Evolutionary conservation across 2,888 invertebrate species (phyloP).

Genomic region (Catocala fraxini): DNA sequence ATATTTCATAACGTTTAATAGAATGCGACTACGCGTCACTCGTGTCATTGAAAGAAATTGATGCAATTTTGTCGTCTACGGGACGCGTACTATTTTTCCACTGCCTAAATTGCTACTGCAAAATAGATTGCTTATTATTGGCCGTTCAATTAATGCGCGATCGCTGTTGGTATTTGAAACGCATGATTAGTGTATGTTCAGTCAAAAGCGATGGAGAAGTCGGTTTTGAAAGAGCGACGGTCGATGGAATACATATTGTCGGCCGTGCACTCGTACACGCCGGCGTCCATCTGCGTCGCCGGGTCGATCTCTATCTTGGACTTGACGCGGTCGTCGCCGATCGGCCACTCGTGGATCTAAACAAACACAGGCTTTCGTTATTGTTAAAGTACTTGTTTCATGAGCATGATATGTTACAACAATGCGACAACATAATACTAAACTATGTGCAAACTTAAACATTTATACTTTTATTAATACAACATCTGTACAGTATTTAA

Average conservation of each 20-base stretch:
- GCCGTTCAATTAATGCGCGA: background rate
- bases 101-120: conserved; percentile 1
- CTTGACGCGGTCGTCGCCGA: conserved; percentile 94
- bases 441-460: no score
- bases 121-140: conserved; percentile 3
- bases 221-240: conserved; percentile 96
- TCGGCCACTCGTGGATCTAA: conserved; percentile 96
- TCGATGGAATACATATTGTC: conserved; percentile 98
- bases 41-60: conserved; percentile 14
- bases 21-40: conserved; percentile 7
- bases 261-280: conserved; percentile 97
- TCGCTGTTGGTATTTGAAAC: conserved; percentile 31
- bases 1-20: conserved; percentile 10
- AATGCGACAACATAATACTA: no score
- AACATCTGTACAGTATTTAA: no score
- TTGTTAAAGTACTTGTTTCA: no score
- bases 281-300: conserved; percentile 98
- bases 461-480: no score
- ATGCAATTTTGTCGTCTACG: conserved; percentile 11
- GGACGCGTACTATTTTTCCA: conserved; percentile 4
- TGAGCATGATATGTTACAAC: no score
- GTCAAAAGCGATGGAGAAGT: conserved; percentile 96
- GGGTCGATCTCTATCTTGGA: conserved; percentile 98
- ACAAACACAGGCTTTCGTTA: conserved; percentile 10
- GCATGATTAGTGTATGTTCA: conserved; percentile 63